A percentile compares a stretch with the other conserved stretches of the same genome.
These are phyloP conservation scores for Antennarius maculatus DNA, from an alignment of 2,797 vertebrate species.

Conservation along the genomic window DNA sequence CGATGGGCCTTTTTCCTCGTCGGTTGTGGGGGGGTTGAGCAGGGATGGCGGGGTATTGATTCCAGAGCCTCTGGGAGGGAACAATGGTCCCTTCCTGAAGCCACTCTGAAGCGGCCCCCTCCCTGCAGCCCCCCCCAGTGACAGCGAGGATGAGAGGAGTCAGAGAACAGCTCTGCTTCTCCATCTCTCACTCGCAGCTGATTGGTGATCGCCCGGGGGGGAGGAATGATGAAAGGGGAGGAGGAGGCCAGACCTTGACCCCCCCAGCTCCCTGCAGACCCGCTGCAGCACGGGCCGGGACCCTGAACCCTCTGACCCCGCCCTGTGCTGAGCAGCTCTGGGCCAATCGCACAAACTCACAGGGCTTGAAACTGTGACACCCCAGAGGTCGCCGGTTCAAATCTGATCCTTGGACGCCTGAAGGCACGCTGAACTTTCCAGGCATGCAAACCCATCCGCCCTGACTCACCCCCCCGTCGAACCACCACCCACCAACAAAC, in stretches of 20 bases:
- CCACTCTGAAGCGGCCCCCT: slow-evolving; percentile 66
- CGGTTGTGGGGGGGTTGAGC: slow-evolving; percentile 30
- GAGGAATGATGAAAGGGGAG: slow-evolving; percentile 32
- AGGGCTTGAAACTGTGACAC: slow-evolving; percentile 56
- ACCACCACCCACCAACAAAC: slow-evolving; percentile 40
- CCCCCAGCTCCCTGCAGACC: slow-evolving; percentile 49
- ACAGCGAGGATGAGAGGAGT: slow-evolving; percentile 41
- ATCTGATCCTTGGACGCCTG: slow-evolving; percentile 55
- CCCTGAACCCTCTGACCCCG: slow-evolving; percentile 59
- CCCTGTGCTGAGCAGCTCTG: slow-evolving; percentile 47
- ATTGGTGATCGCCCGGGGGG: slow-evolving; percentile 62
- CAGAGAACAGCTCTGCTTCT: slow-evolving; percentile 47
- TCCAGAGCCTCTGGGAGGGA: slow-evolving; percentile 71
- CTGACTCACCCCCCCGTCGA: background rate
- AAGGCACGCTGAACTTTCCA: slow-evolving; percentile 67
- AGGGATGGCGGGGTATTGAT: slow-evolving; percentile 76
- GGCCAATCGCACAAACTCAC: slow-evolving; percentile 53
- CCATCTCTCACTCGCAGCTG: slow-evolving; percentile 63
- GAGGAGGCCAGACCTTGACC: slow-evolving; percentile 58
- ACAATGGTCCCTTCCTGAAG: slow-evolving; percentile 73
- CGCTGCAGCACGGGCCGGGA: slow-evolving; percentile 52
- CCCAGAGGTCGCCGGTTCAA: slow-evolving; percentile 64
- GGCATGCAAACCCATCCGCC: slow-evolving; percentile 36
- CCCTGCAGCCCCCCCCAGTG: slow-evolving; percentile 53
- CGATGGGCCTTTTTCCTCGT: slow-evolving; percentile 55